phyloP scores from a whole-genome alignment of 2,797 vertebrate species.

The Zalophus californianus region DNA sequence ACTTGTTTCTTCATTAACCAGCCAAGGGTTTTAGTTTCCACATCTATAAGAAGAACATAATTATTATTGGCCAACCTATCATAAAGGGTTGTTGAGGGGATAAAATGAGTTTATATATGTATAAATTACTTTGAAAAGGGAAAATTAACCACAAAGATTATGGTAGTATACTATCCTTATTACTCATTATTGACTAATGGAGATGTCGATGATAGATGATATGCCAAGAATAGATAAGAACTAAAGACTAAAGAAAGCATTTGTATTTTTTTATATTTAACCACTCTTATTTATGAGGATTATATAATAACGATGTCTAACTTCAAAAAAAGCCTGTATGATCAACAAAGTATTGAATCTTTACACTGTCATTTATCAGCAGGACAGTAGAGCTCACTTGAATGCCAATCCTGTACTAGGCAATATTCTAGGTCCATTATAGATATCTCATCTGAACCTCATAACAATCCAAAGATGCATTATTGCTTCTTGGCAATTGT shows the following conservation, averaged over 20 bases:
- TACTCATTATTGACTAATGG: background rate
- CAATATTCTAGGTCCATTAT: background rate
- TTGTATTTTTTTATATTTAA: background rate
- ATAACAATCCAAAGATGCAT: background rate
- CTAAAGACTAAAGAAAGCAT: background rate
- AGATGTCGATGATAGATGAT: background rate
- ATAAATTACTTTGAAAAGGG: constrained; percentile 16
- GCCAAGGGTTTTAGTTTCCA: constrained; percentile 10
- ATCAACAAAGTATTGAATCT: background rate
- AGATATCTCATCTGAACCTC: constrained; percentile 19
- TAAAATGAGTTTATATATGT: background rate
- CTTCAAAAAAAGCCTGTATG: background rate
- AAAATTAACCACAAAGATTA: background rate
- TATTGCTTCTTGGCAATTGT: background rate
- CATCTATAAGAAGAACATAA: background rate
- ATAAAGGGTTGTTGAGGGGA: background rate
- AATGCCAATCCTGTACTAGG: background rate
- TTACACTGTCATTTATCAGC: background rate
- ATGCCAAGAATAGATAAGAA: background rate
- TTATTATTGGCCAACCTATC: background rate
- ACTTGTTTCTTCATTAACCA: constrained; percentile 1
- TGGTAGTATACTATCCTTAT: background rate
- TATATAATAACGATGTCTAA: background rate
- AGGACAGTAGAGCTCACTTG: background rate
- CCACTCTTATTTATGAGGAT: background rate